A percentile compares a stretch with the other conserved stretches of the same genome.
phyloP scores from a whole-genome alignment of 1,140 invertebrate genomes.

The Hyphantria cunea region DNA sequence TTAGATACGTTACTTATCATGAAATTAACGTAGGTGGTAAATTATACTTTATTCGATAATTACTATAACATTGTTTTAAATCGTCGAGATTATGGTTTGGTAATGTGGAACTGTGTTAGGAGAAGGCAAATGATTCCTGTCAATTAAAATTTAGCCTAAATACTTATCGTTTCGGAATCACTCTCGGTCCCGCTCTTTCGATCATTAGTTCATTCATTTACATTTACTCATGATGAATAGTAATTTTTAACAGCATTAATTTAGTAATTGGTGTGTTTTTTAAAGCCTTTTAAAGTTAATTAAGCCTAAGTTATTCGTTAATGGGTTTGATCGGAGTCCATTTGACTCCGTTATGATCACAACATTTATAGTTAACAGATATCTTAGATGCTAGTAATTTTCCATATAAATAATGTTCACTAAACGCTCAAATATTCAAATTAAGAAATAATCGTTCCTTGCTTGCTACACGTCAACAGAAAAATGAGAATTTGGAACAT shows the following conservation, averaged over 20 bases:
- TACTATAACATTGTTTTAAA: constrained; percentile 31
- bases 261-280: constrained; percentile 19
- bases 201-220: constrained; percentile 14
- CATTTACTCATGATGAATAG: constrained; percentile 13
- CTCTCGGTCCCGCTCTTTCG: constrained; percentile 14
- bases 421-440: constrained; percentile 41
- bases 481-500: constrained; percentile 16
- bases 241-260: constrained; percentile 12
- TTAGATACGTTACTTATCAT: constrained; percentile 68
- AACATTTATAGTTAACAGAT: constrained; percentile 43
- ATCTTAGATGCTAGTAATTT: constrained; percentile 55
- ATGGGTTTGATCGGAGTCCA: constrained; percentile 45
- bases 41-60: constrained; percentile 45
- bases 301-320: constrained; percentile 56
- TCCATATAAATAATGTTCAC: constrained; percentile 43
- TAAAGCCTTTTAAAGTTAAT: constrained; percentile 49
- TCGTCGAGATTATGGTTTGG: constrained; percentile 59
- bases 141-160: constrained; percentile 47
- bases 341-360: constrained; percentile 45
- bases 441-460: constrained; percentile 48
- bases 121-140: constrained; percentile 49
- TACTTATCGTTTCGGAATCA: constrained; percentile 39
- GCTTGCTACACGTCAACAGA: constrained; percentile 16
- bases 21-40: constrained; percentile 70
- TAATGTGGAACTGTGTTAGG: constrained; percentile 76